These are phyloP conservation scores for Craniophora ligustri DNA, from an alignment of 2,888 invertebrate species.

Conservation along the genomic window DNA sequence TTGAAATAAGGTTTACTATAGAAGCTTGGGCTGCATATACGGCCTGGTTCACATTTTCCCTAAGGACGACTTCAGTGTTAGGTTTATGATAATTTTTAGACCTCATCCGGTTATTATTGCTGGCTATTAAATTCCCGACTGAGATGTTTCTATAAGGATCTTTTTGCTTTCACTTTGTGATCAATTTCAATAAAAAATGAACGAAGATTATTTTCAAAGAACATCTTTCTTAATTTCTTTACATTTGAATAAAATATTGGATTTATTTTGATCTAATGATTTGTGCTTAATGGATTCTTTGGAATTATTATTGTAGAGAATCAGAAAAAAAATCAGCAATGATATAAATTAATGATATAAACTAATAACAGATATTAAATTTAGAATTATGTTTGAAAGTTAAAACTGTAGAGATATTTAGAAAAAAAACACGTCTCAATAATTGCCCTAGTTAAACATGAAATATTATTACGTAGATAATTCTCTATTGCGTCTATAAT, in stretches of 20 bases:
- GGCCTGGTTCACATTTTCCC: constrained; percentile 53
- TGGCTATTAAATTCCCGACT: constrained; percentile 69
- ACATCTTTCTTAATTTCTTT: constrained; percentile 16
- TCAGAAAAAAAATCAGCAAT: too few species aligned
- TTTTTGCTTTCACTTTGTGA: constrained; percentile 47
- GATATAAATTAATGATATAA: too few species aligned
- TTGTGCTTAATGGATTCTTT: background rate
- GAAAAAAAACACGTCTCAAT: too few species aligned
- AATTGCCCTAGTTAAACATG: too few species aligned
- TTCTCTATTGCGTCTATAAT: too few species aligned
- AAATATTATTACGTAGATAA: too few species aligned
- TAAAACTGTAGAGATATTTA: too few species aligned
- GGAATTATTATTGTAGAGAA: too few species aligned
- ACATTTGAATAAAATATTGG: constrained; percentile 8
- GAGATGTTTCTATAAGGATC: constrained; percentile 63
- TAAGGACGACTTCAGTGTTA: constrained; percentile 67
- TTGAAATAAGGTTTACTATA: constrained; percentile 33
- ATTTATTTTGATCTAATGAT: background rate
- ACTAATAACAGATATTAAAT: too few species aligned
- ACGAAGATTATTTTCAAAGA: constrained; percentile 35
- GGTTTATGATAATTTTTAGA: constrained; percentile 74
- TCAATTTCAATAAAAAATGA: constrained; percentile 51
- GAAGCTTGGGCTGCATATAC: background rate
- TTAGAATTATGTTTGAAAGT: too few species aligned
- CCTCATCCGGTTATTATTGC: constrained; percentile 71